Conservation (phyloP, 1,140 invertebrate genomes). For the Drosophila sucinea region DNA sequence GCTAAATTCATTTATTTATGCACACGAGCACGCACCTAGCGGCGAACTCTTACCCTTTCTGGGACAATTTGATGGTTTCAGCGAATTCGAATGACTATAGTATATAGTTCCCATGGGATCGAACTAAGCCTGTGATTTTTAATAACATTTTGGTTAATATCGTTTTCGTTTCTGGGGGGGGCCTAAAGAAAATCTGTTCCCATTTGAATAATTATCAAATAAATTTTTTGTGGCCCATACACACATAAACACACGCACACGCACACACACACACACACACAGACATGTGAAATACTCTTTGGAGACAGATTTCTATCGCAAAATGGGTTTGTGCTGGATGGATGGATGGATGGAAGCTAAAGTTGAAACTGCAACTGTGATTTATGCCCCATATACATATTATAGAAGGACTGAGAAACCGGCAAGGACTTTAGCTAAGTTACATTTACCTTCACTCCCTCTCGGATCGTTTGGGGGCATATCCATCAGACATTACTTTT, state of each 20-base stretch:
- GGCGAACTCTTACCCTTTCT: no score
- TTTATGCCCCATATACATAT: constrained; percentile 39
- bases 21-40: no score
- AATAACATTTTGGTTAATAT: background rate
- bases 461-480: constrained; percentile 24
- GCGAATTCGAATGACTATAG: no score
- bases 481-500: constrained; percentile 62
- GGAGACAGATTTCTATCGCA: constrained; percentile 25
- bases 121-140: background rate
- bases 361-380: constrained; percentile 41
- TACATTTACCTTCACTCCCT: constrained; percentile 36
- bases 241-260: background rate
- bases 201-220: constrained; percentile 41
- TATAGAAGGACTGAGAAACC: constrained; percentile 3
- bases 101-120: no score
- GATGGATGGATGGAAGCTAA: background rate
- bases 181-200: constrained; percentile 17
- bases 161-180: background rate
- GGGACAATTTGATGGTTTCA: no score
- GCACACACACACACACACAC: background rate
- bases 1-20: no score
- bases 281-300: background rate
- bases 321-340: constrained; percentile 20
- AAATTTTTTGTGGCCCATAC: constrained; percentile 32
- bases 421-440: constrained; percentile 47